Evolutionary conservation across 2,797 vertebrate species (phyloP).

Genomic region (Pseudochaenichthys georgianus): DNA sequence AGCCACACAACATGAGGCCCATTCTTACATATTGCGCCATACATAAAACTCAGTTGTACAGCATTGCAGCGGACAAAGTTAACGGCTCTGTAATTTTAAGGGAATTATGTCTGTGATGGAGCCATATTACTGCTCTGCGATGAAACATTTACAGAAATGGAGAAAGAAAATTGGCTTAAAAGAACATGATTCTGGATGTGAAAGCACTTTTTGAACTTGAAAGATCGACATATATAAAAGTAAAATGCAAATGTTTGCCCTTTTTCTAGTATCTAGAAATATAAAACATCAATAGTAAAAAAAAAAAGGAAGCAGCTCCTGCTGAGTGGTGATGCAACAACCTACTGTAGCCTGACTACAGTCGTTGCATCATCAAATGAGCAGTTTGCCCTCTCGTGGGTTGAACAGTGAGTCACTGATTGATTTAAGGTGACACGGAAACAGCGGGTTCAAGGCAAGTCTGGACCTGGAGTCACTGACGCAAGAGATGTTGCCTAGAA

Average conservation of each 20-base stretch:
- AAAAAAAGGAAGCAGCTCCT: background rate
- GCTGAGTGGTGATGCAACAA: slow-evolving; percentile 5
- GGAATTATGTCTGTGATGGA: slow-evolving; percentile 21
- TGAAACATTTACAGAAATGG: slow-evolving; percentile 5
- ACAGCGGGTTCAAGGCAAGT: slow-evolving; percentile 26
- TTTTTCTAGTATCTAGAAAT: background rate
- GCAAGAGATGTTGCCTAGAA: slow-evolving; percentile 37
- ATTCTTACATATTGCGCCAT: slow-evolving; percentile 27
- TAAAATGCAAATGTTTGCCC: too few species aligned
- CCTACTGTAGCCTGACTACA: background rate
- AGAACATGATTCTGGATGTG: background rate
- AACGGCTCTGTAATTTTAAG: slow-evolving; percentile 1
- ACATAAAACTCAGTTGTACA: slow-evolving; percentile 20
- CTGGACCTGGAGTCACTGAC: slow-evolving; percentile 41
- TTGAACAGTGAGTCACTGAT: slow-evolving; percentile 42
- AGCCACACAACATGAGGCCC: slow-evolving; percentile 35
- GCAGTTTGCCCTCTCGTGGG: slow-evolving; percentile 18
- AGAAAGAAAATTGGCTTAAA: background rate
- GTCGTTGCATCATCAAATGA: slow-evolving; percentile 38
- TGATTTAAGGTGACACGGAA: slow-evolving; percentile 52
- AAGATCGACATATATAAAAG: background rate
- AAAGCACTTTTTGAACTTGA: slow-evolving; percentile 1
- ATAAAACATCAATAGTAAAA: background rate
- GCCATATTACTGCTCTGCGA: slow-evolving; percentile 10
- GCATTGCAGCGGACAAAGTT: slow-evolving; percentile 20